phyloP scores from a whole-genome alignment of 2,113 vertebrate genomes.

The Syrrhaptes paradoxus region DNA sequence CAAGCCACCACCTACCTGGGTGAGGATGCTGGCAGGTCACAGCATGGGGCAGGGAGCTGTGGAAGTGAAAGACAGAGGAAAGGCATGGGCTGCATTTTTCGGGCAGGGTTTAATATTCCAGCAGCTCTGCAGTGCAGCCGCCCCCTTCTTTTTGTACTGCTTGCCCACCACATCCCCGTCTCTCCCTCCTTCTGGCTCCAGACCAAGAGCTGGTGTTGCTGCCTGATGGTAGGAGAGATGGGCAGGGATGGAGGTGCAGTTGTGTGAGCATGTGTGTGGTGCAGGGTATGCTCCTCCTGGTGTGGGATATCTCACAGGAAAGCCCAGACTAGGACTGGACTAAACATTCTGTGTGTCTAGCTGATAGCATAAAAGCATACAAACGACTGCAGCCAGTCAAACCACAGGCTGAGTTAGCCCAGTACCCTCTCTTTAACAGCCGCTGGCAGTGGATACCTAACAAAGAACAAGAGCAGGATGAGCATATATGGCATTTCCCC shows the following conservation, averaged over 20 bases:
- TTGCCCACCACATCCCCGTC: neutral
- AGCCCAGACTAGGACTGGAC: neutral
- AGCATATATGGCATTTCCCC: neutral
- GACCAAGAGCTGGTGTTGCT: neutral
- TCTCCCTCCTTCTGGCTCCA: neutral
- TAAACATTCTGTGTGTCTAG: neutral
- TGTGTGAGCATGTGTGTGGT: neutral
- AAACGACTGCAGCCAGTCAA: neutral
- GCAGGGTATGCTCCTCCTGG: neutral
- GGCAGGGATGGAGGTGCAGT: neutral
- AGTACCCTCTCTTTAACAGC: neutral
- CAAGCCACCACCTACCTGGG: neutral
- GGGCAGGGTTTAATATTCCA: neutral
- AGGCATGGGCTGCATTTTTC: fast-evolving
- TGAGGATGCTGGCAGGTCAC: neutral
- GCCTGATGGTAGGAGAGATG: neutral
- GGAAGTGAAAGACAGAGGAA: neutral
- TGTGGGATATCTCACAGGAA: neutral
- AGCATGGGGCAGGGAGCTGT: neutral
- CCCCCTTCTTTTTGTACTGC: neutral
- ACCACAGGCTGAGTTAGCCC: neutral
- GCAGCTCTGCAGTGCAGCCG: neutral
- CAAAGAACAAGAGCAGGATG: neutral
- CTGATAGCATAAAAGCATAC: neutral
- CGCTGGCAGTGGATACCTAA: neutral